Conservation (phyloP, 2,113 vertebrate genomes). For the Poeciliopsis retropinna region DNA sequence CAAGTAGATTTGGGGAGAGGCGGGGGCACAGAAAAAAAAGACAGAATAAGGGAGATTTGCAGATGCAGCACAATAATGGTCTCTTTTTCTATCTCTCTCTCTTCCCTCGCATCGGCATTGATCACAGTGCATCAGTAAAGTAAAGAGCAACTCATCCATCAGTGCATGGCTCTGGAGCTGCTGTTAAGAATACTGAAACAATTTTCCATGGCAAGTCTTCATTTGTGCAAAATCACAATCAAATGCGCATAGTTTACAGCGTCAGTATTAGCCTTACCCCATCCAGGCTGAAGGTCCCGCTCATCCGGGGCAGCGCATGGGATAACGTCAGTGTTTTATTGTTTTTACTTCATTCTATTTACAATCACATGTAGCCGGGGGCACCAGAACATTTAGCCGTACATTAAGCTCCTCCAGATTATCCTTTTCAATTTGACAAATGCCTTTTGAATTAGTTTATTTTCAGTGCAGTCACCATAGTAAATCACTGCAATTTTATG, state of each 20-base stretch:
- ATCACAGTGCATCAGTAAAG: conserved; percentile 75
- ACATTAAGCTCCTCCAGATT: not conserved
- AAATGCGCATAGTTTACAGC: conserved; percentile 14
- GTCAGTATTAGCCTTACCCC: conserved; percentile 12
- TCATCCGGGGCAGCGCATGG: conserved; percentile 10
- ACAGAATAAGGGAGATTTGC: conserved; percentile 60
- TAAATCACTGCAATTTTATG: not conserved
- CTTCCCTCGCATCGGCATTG: conserved; percentile 73
- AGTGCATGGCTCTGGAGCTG: conserved; percentile 51
- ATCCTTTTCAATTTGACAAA: not conserved
- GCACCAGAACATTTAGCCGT: not conserved
- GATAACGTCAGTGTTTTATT: not conserved
- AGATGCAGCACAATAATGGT: conserved; percentile 62
- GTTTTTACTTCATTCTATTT: not conserved
- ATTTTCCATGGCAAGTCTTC: conserved; percentile 15
- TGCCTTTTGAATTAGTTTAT: not conserved
- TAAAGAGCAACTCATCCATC: conserved; percentile 75
- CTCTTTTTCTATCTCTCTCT: conserved; percentile 24
- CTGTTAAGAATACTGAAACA: conserved; percentile 64
- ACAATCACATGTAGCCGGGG: not conserved
- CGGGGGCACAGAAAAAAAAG: conserved; percentile 26
- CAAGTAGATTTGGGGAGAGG: conserved; percentile 43
- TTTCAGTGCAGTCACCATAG: not conserved
- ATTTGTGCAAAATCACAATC: conserved; percentile 34
- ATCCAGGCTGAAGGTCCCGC: not conserved